Base-by-base conservation (phyloP, 2,888 invertebrate species). In the Orgyia antiqua region DNA sequence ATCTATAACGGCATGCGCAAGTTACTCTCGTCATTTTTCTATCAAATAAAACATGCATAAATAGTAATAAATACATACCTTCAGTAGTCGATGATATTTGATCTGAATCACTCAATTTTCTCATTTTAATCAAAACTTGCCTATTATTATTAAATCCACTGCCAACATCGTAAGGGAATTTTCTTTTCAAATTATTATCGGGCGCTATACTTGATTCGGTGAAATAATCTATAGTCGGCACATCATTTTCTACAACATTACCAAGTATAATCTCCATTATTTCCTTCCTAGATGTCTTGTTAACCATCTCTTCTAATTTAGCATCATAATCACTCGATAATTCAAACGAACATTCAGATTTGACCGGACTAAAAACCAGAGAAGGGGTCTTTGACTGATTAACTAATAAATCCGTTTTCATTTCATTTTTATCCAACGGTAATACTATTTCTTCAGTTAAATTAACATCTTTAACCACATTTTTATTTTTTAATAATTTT, bases 251-350 rank as follows among this genome's bases (percentile, higher is more conserved):
- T 28, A 67, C 42, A 8, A 58, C 55, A 15, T 61, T 72, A n/a
- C 87, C 87, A 10, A 87, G 68, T 42, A 87, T 87, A 8, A 87
- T 87, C 33, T 87, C 86, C 82, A 87, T 76, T 2, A 87, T 80
- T 59, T 87, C 71, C 49, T 82, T 74, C 7, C 82, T 55, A 0
- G 87, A 84, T 10, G 86, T 78, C 26, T 72, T 80, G 10, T 74
- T 79, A 0, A 87, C 75, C 73, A 78, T 82, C 30, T 87, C 83
- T 48, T 83, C 69, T 33, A 87, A 63, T 53, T 74, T 82, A 1
- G 77, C 68, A 49, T 80, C 76, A 31, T 84, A 86, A 56, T 87
- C 86, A 33, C 68, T 79, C 0, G 74, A 72, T 1, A 86, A 28
- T 29, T 86, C 86, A 15, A 84, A 83, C 0, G 84, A 84, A 33